These are phyloP conservation scores for Xylocopa sonorina DNA, from an alignment of 1,140 invertebrate species.

Conservation along the genomic window DNA sequence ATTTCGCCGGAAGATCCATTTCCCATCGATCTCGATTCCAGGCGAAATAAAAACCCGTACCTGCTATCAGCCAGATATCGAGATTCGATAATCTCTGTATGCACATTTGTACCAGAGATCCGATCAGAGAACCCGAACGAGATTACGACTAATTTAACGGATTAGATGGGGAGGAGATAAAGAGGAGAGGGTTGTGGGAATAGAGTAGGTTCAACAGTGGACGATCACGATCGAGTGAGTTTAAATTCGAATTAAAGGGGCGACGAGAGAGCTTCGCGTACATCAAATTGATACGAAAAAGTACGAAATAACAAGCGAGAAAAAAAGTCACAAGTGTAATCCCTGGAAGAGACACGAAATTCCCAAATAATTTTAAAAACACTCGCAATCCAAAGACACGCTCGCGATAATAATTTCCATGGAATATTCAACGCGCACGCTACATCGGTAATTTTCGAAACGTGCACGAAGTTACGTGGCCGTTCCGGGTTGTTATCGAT, in stretches of 20 bases:
- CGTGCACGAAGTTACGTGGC: background rate
- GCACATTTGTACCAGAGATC: background rate
- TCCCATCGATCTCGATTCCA: background rate
- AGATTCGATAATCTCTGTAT: background rate
- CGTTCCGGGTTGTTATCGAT: slow-evolving; percentile 36
- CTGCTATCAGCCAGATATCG: slow-evolving; percentile 4
- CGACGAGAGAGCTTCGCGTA: too few species aligned
- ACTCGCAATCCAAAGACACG: background rate
- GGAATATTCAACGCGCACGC: background rate
- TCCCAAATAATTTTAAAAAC: background rate
- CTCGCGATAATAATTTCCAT: slow-evolving; percentile 6
- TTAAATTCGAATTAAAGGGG: background rate
- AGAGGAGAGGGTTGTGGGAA: too few species aligned
- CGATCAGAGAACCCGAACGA: background rate
- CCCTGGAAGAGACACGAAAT: too few species aligned
- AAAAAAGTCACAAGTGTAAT: too few species aligned
- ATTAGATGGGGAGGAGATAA: background rate
- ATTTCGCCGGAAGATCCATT: background rate
- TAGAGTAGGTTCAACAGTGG: background rate
- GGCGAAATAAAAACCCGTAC: background rate
- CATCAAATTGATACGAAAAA: too few species aligned
- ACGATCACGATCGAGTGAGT: background rate
- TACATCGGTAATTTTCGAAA: slow-evolving; percentile 14
- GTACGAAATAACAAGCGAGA: too few species aligned
- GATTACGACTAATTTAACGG: slow-evolving; percentile 25